These are phyloP conservation scores for Sebastes matsubarae DNA, from an alignment of 2,797 vertebrate genomes.

Conservation along the genomic window DNA sequence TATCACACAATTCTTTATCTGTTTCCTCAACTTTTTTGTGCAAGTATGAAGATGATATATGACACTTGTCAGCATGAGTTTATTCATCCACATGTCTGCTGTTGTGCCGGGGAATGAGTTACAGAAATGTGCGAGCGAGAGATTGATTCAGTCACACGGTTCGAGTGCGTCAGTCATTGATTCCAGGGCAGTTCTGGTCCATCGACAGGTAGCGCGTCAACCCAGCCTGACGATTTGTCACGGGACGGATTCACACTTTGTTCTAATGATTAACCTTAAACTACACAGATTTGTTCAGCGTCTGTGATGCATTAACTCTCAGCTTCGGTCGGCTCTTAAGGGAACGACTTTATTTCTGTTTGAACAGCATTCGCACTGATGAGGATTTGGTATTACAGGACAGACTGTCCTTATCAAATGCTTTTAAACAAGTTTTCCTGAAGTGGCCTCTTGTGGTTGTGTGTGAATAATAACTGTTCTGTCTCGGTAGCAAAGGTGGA, in stretches of 20 bases:
- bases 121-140: background rate
- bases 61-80: background rate
- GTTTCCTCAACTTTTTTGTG: background rate
- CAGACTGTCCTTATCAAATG: background rate
- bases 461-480: background rate
- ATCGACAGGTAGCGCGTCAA: conserved; percentile 23
- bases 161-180: conserved; percentile 25
- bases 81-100: background rate
- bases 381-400: background rate
- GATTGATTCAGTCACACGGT: conserved; percentile 16
- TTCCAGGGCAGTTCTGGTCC: conserved; percentile 5
- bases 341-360: background rate
- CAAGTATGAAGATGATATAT: background rate
- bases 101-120: background rate
- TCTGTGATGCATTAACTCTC: conserved; percentile 11
- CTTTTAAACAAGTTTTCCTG: background rate
- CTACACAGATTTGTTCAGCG: conserved; percentile 4
- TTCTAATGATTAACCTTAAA: conserved; percentile 20
- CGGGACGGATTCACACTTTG: background rate
- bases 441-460: background rate
- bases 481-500: background rate
- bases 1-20: background rate
- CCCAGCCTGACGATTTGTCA: background rate
- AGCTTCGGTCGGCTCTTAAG: background rate
- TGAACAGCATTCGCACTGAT: background rate